Evolutionary conservation across 2,113 vertebrate genomes (phyloP).

Genomic region (Spheniscus mendiculus): DNA sequence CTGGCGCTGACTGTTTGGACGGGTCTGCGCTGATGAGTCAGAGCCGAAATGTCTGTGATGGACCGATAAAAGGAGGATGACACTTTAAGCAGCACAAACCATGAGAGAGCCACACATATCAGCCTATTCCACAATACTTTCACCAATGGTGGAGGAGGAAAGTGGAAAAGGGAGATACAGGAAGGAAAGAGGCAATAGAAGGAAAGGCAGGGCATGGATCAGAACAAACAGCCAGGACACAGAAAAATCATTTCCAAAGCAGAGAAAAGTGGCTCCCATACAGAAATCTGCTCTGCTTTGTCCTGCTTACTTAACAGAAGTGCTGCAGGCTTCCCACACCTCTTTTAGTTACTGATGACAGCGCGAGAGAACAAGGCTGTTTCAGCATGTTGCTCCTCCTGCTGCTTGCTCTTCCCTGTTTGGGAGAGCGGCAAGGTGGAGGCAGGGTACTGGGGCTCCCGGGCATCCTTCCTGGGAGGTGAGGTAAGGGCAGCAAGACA

Average conservation of each 20-base stretch:
- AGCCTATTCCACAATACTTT: neutral
- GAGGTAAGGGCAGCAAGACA: neutral
- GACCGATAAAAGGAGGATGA: neutral
- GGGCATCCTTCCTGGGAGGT: neutral
- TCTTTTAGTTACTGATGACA: neutral
- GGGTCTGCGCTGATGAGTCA: neutral
- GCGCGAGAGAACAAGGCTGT: neutral
- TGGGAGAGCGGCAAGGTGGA: neutral
- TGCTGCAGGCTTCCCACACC: neutral
- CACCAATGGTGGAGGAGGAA: neutral
- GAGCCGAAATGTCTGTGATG: neutral
- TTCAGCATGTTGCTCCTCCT: neutral
- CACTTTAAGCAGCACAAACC: neutral
- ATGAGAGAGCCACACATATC: neutral
- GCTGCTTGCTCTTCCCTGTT: neutral
- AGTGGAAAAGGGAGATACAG: neutral
- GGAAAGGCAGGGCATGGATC: neutral
- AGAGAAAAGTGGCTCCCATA: neutral
- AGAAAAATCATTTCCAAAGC: neutral
- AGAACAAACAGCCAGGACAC: neutral
- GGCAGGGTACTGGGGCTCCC: neutral
- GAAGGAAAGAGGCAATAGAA: neutral
- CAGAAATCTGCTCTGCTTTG: neutral
- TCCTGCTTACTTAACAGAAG: neutral
- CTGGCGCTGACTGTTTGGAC: neutral